Evolutionary conservation across 2,888 invertebrate species (phyloP).

Genomic region (Drosophila eohydei): DNA sequence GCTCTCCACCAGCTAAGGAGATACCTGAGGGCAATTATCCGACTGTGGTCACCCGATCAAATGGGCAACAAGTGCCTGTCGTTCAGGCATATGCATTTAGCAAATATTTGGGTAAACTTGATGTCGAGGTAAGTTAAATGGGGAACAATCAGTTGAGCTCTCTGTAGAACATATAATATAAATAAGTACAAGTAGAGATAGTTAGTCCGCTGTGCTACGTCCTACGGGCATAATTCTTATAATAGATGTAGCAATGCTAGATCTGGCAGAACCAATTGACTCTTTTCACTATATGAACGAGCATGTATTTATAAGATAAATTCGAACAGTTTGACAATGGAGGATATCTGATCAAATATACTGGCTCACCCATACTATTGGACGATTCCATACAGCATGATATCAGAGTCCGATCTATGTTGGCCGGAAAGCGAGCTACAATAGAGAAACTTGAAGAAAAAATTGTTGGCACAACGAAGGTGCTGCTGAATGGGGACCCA

Average conservation of each 20-base stretch:
- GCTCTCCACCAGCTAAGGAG: slow-evolving; percentile 88
- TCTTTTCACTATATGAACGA: not conserved
- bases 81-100: slow-evolving; percentile 96
- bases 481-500: slow-evolving; percentile 88
- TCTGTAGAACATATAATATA: too few species aligned
- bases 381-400: slow-evolving; percentile 88
- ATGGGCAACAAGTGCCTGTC: slow-evolving; percentile 90
- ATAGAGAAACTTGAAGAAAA: slow-evolving; percentile 79
- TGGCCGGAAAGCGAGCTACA: slow-evolving; percentile 86
- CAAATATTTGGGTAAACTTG: slow-evolving; percentile 93
- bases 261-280: too few species aligned
- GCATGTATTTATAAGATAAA: not conserved
- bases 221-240: too few species aligned
- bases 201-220: too few species aligned
- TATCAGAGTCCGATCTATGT: slow-evolving; percentile 86
- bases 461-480: slow-evolving; percentile 88
- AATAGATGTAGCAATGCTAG: too few species aligned
- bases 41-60: slow-evolving; percentile 88
- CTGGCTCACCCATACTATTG: slow-evolving; percentile 91
- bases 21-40: slow-evolving; percentile 91
- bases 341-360: slow-evolving; percentile 88
- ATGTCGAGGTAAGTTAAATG: slow-evolving; percentile 80
- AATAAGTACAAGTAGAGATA: too few species aligned
- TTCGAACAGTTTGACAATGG: slow-evolving; percentile 87
- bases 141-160: not conserved